Conservation (phyloP, 2,113 vertebrate species). For the Sceloporus undulatus region DNA sequence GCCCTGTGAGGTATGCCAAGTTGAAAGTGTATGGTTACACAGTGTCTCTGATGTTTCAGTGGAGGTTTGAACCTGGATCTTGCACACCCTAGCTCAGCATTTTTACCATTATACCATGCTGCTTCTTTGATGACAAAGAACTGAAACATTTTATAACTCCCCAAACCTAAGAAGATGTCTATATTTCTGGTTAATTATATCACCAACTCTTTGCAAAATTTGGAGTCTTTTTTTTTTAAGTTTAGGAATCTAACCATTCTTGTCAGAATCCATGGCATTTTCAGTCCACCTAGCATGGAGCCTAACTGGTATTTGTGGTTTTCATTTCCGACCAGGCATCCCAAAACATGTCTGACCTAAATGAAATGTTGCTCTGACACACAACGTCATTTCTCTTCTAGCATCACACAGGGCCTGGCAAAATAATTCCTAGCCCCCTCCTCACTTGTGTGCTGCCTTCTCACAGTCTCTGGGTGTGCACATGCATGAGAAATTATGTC, state of each 20-base stretch:
- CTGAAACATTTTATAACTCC: background rate
- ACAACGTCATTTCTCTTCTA: background rate
- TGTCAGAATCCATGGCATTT: background rate
- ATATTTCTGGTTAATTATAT: background rate
- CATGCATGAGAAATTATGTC: background rate
- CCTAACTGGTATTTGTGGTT: constrained; percentile 14
- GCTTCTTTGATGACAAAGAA: background rate
- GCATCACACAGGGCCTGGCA: background rate
- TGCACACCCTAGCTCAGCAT: too few species aligned
- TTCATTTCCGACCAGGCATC: constrained; percentile 6
- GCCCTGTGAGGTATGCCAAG: too few species aligned
- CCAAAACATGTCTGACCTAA: background rate
- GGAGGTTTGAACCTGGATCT: too few species aligned
- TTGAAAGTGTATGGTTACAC: too few species aligned
- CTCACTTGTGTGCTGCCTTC: background rate
- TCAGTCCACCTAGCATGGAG: background rate
- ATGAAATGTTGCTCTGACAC: constrained; percentile 3
- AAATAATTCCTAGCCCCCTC: background rate
- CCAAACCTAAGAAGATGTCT: background rate
- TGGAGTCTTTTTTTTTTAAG: background rate
- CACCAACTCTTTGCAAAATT: background rate
- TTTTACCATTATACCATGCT: too few species aligned
- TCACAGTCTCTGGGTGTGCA: background rate
- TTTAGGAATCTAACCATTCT: background rate
- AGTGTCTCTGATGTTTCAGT: too few species aligned